phyloP scores from a whole-genome alignment of 2,113 vertebrate genomes.

The Hemicordylus capensis region DNA sequence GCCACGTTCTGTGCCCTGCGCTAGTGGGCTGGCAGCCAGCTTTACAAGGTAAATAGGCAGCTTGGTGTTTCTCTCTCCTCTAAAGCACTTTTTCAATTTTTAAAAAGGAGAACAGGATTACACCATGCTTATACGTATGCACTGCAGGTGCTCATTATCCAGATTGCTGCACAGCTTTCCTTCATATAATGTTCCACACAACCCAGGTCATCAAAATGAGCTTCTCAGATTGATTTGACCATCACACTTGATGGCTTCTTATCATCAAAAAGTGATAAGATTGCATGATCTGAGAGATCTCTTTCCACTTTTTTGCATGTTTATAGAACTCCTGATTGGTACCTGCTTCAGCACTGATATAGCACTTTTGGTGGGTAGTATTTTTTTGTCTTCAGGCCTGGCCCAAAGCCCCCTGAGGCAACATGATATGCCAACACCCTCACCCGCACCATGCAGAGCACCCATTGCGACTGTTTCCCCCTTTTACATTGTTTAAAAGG shows the following conservation, averaged over 20 bases:
- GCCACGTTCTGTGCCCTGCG: no score
- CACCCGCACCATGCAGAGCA: no score
- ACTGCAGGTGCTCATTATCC: background rate
- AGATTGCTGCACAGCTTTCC: background rate
- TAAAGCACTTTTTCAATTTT: background rate
- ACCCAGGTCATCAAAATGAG: background rate
- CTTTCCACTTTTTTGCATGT: no score
- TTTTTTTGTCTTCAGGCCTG: background rate
- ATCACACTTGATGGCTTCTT: background rate
- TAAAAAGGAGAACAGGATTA: background rate
- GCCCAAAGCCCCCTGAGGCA: no score
- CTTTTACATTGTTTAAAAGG: no score
- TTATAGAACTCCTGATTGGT: no score
- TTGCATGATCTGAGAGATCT: background rate
- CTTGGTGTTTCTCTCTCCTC: background rate
- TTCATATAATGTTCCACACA: background rate
- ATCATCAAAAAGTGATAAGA: background rate
- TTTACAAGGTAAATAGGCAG: background rate
- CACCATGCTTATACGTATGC: background rate
- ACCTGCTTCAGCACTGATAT: no score
- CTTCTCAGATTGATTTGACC: background rate
- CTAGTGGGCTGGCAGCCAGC: background rate
- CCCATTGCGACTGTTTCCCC: no score
- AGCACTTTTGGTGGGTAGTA: background rate
- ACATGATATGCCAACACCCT: no score